Evolutionary conservation across 2,888 invertebrate species (phyloP).

Genomic region (Melinopterus prodromus): DNA sequence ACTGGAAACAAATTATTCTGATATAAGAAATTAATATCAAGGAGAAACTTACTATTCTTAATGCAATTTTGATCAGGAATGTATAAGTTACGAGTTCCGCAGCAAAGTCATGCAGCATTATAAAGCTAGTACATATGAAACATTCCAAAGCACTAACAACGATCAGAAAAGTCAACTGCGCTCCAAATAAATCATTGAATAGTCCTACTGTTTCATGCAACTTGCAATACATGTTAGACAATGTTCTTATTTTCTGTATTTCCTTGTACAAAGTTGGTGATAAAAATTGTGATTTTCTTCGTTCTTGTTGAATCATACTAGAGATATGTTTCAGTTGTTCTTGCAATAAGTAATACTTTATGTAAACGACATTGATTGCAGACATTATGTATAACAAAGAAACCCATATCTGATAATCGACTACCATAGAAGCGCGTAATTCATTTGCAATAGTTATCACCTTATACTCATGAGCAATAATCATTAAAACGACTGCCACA

Average conservation of each 20-base stretch:
- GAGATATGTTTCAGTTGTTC: neutral
- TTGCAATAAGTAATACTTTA: neutral
- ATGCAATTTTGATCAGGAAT: neutral
- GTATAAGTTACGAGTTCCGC: neutral
- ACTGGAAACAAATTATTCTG: neutral
- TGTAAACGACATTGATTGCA: neutral
- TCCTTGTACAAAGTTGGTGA: neutral
- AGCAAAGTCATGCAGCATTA: neutral
- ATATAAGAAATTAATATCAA: neutral
- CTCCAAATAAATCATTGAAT: neutral
- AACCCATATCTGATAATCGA: neutral
- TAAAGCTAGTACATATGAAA: neutral
- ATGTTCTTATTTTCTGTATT: neutral
- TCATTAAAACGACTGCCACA: neutral
- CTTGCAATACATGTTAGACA: neutral
- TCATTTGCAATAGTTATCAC: neutral
- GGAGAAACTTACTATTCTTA: neutral
- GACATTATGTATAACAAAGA: neutral
- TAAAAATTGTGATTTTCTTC: neutral
- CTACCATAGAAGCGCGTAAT: neutral
- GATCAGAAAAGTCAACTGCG: neutral
- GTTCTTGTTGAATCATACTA: neutral
- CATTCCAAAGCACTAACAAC: neutral
- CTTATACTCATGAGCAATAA: neutral
- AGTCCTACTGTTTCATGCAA: neutral